These are phyloP conservation scores for Ricordea florida DNA, from an alignment of 92 coral and sea anemone genomes.

Conservation along the genomic window DNA sequence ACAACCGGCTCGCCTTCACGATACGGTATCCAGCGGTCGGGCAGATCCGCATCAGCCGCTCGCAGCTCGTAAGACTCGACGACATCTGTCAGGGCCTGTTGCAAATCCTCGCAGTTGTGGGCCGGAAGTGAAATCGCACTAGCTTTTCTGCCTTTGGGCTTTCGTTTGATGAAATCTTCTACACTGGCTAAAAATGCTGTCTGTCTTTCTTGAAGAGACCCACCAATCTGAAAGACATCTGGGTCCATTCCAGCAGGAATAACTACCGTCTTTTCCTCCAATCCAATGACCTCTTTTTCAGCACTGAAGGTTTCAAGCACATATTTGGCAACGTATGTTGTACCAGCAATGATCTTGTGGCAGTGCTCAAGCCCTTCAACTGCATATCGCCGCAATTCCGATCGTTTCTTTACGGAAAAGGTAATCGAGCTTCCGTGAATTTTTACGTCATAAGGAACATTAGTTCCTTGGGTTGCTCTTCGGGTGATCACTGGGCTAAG, in stretches of 20 bases:
- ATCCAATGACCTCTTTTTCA: conserved; percentile 64
- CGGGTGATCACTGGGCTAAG: conserved; percentile 83
- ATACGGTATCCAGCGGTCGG: conserved; percentile 76
- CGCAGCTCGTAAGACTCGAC: conserved; percentile 81
- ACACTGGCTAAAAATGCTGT: conserved; percentile 72
- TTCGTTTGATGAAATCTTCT: conserved; percentile 57
- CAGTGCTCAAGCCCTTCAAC: conserved; percentile 77
- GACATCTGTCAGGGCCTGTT: conserved; percentile 31
- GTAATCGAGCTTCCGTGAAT: conserved; percentile 87
- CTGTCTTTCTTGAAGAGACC: conserved; percentile 62
- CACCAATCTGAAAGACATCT: conserved; percentile 71
- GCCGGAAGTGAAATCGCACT: conserved; percentile 52
- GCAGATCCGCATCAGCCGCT: conserved; percentile 83
- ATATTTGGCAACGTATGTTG: conserved; percentile 60
- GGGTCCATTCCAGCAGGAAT: conserved; percentile 92
- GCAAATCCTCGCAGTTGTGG: conserved; percentile 43
- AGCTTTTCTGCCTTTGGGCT: conserved; percentile 75
- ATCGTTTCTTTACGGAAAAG: conserved; percentile 73
- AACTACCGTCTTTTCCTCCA: conserved; percentile 63
- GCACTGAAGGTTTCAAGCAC: conserved; percentile 54
- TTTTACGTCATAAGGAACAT: conserved; percentile 73
- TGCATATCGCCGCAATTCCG: conserved; percentile 75
- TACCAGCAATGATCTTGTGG: conserved; percentile 76
- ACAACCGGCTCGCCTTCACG: conserved; percentile 78
- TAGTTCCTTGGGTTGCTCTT: conserved; percentile 70